phyloP scores from a whole-genome alignment of 1,140 invertebrate species.

The Caligus rogercresseyi region DNA sequence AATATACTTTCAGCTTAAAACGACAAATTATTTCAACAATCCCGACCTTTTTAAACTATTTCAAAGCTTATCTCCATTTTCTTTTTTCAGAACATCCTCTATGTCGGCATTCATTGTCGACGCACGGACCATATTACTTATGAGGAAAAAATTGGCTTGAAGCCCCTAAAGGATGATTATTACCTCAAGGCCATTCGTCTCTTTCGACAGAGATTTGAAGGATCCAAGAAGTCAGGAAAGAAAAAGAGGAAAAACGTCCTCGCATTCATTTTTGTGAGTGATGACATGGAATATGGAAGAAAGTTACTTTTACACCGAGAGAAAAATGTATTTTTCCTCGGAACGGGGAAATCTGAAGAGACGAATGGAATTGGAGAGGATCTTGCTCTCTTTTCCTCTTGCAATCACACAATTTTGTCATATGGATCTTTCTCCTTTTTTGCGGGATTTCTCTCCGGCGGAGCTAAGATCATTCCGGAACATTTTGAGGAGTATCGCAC shows the following conservation, averaged over 20 bases:
- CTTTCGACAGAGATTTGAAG: not conserved
- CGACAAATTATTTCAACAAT: too few species aligned
- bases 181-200: not conserved
- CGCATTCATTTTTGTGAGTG: not conserved
- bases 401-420: slow-evolving; percentile 47
- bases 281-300: not conserved
- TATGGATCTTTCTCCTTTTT: slow-evolving; percentile 49
- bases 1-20: too few species aligned
- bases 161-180: not conserved
- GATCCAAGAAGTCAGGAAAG: not conserved
- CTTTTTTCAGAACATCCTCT: not conserved
- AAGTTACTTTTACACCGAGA: not conserved
- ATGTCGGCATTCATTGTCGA: not conserved
- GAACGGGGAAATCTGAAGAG: not conserved
- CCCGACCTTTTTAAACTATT: too few species aligned
- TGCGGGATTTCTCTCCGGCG: slow-evolving; percentile 42
- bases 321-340: not conserved
- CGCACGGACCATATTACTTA: not conserved
- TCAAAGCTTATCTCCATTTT: too few species aligned
- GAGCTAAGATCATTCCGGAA: slow-evolving; percentile 28
- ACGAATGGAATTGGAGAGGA: slow-evolving; percentile 34
- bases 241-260: not conserved
- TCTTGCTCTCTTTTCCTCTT: slow-evolving; percentile 41
- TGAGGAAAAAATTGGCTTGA: not conserved
- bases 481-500: not conserved